Evolutionary conservation across 2,888 invertebrate genomes (phyloP).

Genomic region (Platycheirus albimanus): DNA sequence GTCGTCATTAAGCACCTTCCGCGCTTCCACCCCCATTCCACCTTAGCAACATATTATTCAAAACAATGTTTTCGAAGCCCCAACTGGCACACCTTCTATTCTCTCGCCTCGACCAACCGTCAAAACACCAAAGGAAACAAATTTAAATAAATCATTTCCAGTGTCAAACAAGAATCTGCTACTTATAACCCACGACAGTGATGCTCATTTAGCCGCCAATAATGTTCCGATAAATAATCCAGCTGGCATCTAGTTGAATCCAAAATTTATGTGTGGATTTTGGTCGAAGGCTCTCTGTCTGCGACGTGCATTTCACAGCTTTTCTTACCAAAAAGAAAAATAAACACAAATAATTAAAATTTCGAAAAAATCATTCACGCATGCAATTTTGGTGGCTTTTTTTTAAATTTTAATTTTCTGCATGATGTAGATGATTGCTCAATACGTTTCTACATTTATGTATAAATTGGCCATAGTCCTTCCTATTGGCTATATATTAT

Average conservation of each 20-base stretch:
- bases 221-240: slow-evolving; percentile 62
- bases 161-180: slow-evolving; percentile 54
- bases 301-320: slow-evolving; percentile 31
- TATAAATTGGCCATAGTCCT: slow-evolving; percentile 25
- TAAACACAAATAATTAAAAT: slow-evolving; percentile 36
- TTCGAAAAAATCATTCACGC: slow-evolving; percentile 54
- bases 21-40: too few relatives aligned
- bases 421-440: slow-evolving; percentile 37
- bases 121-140: slow-evolving; percentile 19
- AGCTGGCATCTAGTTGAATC: slow-evolving; percentile 32
- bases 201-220: slow-evolving; percentile 65
- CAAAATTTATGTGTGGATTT: slow-evolving; percentile 45
- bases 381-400: slow-evolving; percentile 44
- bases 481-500: slow-evolving; percentile 33
- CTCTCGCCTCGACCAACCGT: background rate
- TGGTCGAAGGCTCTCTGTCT: slow-evolving; percentile 8
- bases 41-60: slow-evolving; percentile 28
- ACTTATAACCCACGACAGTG: slow-evolving; percentile 48
- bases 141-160: slow-evolving; percentile 61
- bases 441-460: slow-evolving; percentile 4
- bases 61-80: slow-evolving; percentile 4
- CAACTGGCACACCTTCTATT: slow-evolving; percentile 28
- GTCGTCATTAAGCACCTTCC: slow-evolving; percentile 17
- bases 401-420: slow-evolving; percentile 55
- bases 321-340: slow-evolving; percentile 26